Evolutionary conservation across 2,888 invertebrate species (phyloP).

Genomic region (Osedax frankpressi): DNA sequence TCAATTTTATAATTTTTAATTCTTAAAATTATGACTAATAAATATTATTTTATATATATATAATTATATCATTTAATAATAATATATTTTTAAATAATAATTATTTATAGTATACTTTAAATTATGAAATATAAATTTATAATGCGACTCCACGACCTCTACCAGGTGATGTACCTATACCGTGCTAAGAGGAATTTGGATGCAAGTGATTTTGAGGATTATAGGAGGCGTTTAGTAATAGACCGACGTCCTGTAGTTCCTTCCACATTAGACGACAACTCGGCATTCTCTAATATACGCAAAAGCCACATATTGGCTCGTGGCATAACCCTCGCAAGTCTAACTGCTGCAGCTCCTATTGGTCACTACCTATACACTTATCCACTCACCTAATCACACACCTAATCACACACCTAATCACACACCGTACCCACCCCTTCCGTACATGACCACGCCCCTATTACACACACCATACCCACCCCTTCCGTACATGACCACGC

Average conservation of each 20-base stretch:
- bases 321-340: neutral
- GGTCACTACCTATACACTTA: neutral
- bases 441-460: no score
- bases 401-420: neutral
- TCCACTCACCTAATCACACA: neutral
- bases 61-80: no score
- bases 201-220: constrained; percentile 5
- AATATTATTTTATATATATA: no score
- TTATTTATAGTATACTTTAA: no score
- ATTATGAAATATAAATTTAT: no score
- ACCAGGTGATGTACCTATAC: constrained; percentile 9
- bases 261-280: neutral
- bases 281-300: neutral
- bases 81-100: no score
- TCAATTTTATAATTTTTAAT: no score
- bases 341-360: neutral
- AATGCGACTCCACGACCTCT: no score
- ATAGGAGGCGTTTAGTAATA: neutral
- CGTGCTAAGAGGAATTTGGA: constrained; percentile 8
- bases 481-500: neutral
- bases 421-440: neutral
- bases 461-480: no score
- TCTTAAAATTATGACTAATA: no score
- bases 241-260: neutral
- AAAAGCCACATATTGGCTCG: neutral